Conservation (phyloP, 2,797 vertebrate genomes). For the Takifugu rubripes region DNA sequence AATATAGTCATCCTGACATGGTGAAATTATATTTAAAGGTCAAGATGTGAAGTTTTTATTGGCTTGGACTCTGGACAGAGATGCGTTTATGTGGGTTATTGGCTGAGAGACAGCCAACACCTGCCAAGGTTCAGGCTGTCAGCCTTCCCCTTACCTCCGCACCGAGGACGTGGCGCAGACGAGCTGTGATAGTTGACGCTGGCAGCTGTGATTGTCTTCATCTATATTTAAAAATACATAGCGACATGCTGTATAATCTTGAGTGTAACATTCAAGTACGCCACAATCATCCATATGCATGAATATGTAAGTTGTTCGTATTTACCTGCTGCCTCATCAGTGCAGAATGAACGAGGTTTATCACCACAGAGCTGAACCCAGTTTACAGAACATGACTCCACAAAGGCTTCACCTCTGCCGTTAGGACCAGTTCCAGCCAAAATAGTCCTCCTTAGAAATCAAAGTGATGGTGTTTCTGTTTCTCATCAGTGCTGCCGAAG, state of each 20-base stretch:
- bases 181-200: not conserved
- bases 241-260: slow-evolving; percentile 2
- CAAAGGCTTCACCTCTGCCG: too few relatives aligned
- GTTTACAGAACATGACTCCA: not conserved
- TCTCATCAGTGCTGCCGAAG: slow-evolving; percentile 39
- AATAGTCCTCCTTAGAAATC: slow-evolving; percentile 24
- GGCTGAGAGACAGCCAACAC: slow-evolving; percentile 26
- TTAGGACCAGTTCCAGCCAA: slow-evolving; percentile 14
- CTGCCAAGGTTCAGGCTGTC: slow-evolving; percentile 41
- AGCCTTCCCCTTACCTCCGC: slow-evolving; percentile 40
- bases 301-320: slow-evolving; percentile 27
- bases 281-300: slow-evolving; percentile 13
- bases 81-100: slow-evolving; percentile 38
- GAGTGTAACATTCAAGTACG: slow-evolving; percentile 5
- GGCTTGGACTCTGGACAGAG: slow-evolving; percentile 52
- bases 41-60: slow-evolving; percentile 56
- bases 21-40: slow-evolving; percentile 56
- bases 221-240: not conserved
- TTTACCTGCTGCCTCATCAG: slow-evolving; percentile 29
- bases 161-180: slow-evolving; percentile 13
- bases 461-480: slow-evolving; percentile 43
- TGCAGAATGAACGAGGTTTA: not conserved
- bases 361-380: not conserved
- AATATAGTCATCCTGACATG: slow-evolving; percentile 33
- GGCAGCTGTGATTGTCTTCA: slow-evolving; percentile 2